Base-by-base conservation (phyloP, 2,797 vertebrate species). In the Sebastes itinus region DNA sequence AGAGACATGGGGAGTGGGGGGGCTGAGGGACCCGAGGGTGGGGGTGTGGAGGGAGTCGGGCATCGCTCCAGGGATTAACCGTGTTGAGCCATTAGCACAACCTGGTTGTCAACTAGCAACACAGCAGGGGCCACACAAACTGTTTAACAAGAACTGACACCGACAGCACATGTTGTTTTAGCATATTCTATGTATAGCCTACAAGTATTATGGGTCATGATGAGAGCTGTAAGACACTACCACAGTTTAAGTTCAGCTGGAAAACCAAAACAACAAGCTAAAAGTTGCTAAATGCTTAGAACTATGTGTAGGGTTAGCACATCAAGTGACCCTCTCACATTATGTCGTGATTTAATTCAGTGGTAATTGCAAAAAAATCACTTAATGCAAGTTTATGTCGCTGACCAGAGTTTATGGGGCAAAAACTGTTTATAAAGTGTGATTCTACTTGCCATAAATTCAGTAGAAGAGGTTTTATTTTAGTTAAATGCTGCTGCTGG, bases 51-150 rank as follows among this genome's bases (percentile, higher is more conserved):
- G 59, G 72, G 33, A 46, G 38, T 68, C 0, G n/a, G 75, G 75
- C 75, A 84, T 67, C 68, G 79, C 75, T 78, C 76, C 73, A 77
- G 81, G 74, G 89, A 93, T 93, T 91, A 91, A 86, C 9, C 12
- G 14, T 85, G 86, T 82, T 85, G 38, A 75, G 63, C 77, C 84
- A 80, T 78, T 80, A 80, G 73, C 72, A 83, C 80, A 84, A 77
- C 73, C 64, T 86, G 74, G 72, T 77, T 77, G 71, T 75, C 27
- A 62, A 75, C 78, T 38, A 71, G 73, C 66, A 80, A 25, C 70
- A 30, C 82, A 46, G 64, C 78, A 61, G 79, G 80, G 80, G 64
- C 13, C 69, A 83, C 60, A 83, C 55, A 72, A 46, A 71, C 38
- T 63, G 32, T 35, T 35, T 35, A 63, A 63, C 32, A 63, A 8